Evolutionary conservation across 2,797 vertebrate genomes (phyloP), one percentile per base, ranked within the genome.

Genomic region (Bryconaethiops microstoma): DNA sequence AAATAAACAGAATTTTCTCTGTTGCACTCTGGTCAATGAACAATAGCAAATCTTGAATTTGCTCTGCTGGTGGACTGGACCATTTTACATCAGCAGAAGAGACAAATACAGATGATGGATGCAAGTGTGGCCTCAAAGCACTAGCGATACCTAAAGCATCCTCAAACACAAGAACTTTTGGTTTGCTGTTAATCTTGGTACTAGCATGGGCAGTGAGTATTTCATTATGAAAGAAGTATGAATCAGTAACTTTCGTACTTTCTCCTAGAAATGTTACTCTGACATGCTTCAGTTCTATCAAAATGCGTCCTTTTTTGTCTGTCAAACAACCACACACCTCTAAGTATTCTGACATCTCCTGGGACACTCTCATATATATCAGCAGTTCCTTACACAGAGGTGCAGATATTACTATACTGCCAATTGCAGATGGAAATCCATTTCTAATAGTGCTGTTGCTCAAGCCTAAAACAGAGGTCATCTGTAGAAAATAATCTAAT

Each of bases 321-420:
- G 91, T 83, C 84, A 98, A 96, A 85, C 95, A 92, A n/a, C 96
- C 96, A 81, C 96, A 97, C 1, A 96, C 92, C 54, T 96, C 95
- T n/a, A 95, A 84, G 57, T 87, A 92, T 74, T 93, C 93, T 45
- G 92, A 71, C 57, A 85, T 91, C 50, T 91, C 90, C 73, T 90
- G 88, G 71, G 91, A 93, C 70, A 86, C 87, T 89, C 91, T 93
- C 80, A 96, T 84, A 85, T 97, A 97, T 55, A 98, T 90, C 77
- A 95, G 73, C 95, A 97, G 96, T 78, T 95, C 90, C 77, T 94
- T 90, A 87, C 95, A 92, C 29, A 95, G 83, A 0, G 95, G 92
- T 52, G 89, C 90, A 67, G 91, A 90, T 76, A 96, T 87, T n/a
- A 88, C 85, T 57, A 97, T 83, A 64, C 93, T 94, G 57, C 90